Evolutionary conservation across 2,113 vertebrate species (phyloP).

Genomic region (Beaufortia kweichowensis): DNA sequence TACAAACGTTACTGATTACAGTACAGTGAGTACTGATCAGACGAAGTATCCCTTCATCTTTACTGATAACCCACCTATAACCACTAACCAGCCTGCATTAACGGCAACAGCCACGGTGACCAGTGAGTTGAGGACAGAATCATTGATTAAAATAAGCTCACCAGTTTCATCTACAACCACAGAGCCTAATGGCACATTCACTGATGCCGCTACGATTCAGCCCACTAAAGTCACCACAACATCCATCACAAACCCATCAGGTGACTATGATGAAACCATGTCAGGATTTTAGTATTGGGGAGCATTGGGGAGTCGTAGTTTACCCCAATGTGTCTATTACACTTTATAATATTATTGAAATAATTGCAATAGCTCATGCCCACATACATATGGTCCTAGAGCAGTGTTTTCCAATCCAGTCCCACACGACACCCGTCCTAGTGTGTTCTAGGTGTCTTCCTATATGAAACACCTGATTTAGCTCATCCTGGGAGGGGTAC

Average conservation of each 20-base stretch:
- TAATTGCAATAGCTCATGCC: no score
- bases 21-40: neutral
- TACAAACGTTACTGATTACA: neutral
- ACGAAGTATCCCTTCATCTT: conserved; percentile 22
- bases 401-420: no score
- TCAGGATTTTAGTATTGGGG: no score
- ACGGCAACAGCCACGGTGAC: neutral
- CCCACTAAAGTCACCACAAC: conserved; percentile 2
- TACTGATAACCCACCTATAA: neutral
- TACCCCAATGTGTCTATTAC: no score
- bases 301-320: no score
- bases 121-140: neutral
- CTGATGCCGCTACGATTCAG: neutral
- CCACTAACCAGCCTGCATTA: neutral
- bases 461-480: no score
- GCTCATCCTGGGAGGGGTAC: no score
- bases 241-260: neutral
- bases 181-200: neutral
- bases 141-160: neutral
- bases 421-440: no score
- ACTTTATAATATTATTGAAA: no score
- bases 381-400: no score
- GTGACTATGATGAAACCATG: neutral
- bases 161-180: conserved; percentile 25
- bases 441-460: no score